A percentile compares a stretch with the other conserved stretches of the same genome.
Conservation (phyloP, 2,113 vertebrate species). For the Pandion haliaetus region DNA sequence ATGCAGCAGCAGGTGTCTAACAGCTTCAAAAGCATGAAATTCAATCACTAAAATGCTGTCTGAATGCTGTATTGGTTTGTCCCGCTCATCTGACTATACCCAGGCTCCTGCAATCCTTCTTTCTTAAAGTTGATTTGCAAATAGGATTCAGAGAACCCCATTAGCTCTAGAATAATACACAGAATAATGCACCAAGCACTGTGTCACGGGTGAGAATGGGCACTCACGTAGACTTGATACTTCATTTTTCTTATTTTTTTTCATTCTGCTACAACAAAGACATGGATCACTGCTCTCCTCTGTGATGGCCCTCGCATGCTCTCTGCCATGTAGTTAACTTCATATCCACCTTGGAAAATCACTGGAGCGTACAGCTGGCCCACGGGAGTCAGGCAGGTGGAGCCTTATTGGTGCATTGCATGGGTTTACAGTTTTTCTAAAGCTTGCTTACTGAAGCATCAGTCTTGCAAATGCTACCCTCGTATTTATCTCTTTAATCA, state of each 20-base stretch:
- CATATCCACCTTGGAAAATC: not conserved
- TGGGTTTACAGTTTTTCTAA: not conserved
- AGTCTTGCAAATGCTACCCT: not conserved
- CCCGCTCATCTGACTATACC: not conserved
- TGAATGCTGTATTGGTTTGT: not conserved
- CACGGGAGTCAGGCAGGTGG: not conserved
- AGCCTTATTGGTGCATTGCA: not conserved
- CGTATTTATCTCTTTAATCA: not conserved
- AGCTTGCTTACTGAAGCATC: not conserved
- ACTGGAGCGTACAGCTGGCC: not conserved
- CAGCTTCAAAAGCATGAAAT: not conserved
- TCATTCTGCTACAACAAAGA: not conserved
- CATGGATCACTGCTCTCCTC: not conserved
- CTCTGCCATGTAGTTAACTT: not conserved
- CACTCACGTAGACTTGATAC: not conserved
- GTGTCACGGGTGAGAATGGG: not conserved
- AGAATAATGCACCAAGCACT: not conserved
- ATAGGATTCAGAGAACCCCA: not conserved
- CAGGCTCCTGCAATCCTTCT: not conserved
- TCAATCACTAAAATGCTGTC: not conserved
- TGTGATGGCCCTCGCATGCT: not conserved
- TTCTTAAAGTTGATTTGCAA: not conserved
- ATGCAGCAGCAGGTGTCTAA: not conserved
- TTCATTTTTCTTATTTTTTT: slow-evolving; percentile 21
- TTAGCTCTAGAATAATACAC: not conserved